Conservation (phyloP, 2,797 vertebrate species). For the Gambusia yucatana region DNA sequence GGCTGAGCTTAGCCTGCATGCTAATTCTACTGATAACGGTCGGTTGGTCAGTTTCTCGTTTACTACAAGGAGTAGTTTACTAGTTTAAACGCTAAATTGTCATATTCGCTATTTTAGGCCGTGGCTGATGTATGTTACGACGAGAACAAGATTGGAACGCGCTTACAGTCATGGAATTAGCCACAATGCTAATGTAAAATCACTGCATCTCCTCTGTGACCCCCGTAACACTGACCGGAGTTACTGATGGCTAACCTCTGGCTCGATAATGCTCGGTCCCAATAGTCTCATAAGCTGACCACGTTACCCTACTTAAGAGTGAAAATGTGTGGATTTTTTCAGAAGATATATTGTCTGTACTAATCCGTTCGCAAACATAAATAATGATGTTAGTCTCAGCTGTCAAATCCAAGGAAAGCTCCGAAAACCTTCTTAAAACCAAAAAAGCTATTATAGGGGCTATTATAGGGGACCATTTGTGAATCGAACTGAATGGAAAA, state of each 20-base stretch:
- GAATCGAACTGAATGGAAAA: slow-evolving; percentile 1
- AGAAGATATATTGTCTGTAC: neutral
- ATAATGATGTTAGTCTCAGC: slow-evolving; percentile 17
- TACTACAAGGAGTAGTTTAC: neutral
- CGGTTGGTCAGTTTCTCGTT: neutral
- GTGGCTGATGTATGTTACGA: neutral
- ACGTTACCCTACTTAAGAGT: neutral
- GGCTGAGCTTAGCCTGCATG: slow-evolving; percentile 63
- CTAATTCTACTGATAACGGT: slow-evolving; percentile 42
- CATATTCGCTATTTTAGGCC: neutral
- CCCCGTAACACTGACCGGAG: slow-evolving; percentile 8
- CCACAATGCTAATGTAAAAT: slow-evolving; percentile 66
- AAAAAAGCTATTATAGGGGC: neutral
- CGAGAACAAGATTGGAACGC: neutral
- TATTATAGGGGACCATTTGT: neutral
- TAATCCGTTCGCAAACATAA: neutral
- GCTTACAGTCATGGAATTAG: slow-evolving; percentile 34
- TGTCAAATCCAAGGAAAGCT: slow-evolving; percentile 2
- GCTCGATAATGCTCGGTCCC: neutral
- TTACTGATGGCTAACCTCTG: neutral
- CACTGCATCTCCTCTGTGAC: slow-evolving; percentile 62
- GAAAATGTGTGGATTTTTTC: neutral
- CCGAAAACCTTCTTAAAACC: neutral
- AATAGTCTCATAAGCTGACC: neutral
- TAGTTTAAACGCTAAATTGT: neutral